Evolutionary conservation across 2,797 vertebrate species (phyloP), one percentile per base, ranked within the genome.

Genomic region (Epinephelus malabaricus): DNA sequence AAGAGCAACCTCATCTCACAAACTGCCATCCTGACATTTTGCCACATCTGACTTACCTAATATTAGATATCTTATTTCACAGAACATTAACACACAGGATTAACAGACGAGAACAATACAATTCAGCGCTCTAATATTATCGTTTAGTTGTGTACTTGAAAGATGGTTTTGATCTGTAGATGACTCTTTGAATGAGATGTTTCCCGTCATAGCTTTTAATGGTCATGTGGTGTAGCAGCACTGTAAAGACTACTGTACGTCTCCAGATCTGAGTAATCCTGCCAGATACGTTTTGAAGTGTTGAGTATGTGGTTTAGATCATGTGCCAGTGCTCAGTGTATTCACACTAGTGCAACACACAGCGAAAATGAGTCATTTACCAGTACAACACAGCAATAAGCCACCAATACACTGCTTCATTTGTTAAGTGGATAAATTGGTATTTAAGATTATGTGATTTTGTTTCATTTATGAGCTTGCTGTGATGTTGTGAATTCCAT

Each of bases 381-480:
- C 73, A 82, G 69, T n/a, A 73, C 74, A 81, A 62, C 76, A 64
- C 65, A 84, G 83, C 69, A 81, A 63, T 58, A 63, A 86, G 78
- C 81, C 87, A 69, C 79, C 70, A 51, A 66, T 66, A 65, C 83
- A 78, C 80, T 84, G 84, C 77, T 82, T 78, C 77, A 71, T 90
- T 85, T 88, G 84, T 91, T 83, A 79, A 87, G 76, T 84, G 70
- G 65, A 85, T 88, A 78, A 88, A 88, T 79, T 83, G 79, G 45
- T 86, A 71, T 89, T 90, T 87, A 78, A 78, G 74, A 91, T 89
- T 58, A 85, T 86, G 84, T 76, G 78, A 90, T 89, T 88, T 85
- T 68, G 62, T 84, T 88, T 86, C 63, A 83, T 92, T 87, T 87
- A 81, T 82, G 77, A 86, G 81, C 73, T 79, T 27, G 72, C 79